Evolutionary conservation across 2,888 invertebrate genomes (phyloP).

Genomic region (Spilosoma lubricipeda): DNA sequence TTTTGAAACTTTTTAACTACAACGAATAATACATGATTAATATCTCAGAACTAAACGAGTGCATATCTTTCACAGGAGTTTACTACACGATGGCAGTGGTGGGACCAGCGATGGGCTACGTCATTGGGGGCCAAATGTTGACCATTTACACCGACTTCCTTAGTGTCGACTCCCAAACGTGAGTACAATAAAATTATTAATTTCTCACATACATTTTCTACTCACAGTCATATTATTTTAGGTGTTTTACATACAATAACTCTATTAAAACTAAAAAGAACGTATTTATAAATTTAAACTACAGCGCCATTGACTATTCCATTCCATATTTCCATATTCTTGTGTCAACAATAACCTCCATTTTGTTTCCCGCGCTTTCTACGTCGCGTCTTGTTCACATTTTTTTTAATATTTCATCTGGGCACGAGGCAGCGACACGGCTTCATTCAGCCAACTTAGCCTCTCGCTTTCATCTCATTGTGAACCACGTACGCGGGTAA

Average conservation of each 20-base stretch:
- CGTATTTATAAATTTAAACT: not conserved
- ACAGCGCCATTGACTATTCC: constrained; percentile 27
- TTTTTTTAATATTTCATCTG: constrained; percentile 81
- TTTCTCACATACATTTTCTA: not conserved
- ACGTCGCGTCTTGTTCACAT: constrained; percentile 49
- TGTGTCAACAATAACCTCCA: constrained; percentile 35
- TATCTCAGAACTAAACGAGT: not conserved
- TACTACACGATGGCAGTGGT: constrained; percentile 94
- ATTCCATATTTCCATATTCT: too few species aligned
- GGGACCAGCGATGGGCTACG: constrained; percentile 94
- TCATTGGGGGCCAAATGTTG: constrained; percentile 93
- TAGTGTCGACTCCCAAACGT: constrained; percentile 88
- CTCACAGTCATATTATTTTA: not conserved
- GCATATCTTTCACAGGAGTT: constrained; percentile 86
- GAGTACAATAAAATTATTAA: constrained; percentile 69
- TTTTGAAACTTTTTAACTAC: too few species aligned
- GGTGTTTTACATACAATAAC: not conserved
- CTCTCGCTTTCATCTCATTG: constrained; percentile 84
- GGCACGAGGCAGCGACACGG: constrained; percentile 68
- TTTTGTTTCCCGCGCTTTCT: constrained; percentile 48
- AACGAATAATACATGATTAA: too few species aligned
- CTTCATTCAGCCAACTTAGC: constrained; percentile 78
- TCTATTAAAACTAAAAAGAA: not conserved
- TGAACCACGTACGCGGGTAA: constrained; percentile 65
- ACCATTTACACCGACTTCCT: constrained; percentile 92